These are phyloP conservation scores for Ectobius pallidus DNA, from an alignment of 2,888 invertebrate genomes.

Conservation along the genomic window DNA sequence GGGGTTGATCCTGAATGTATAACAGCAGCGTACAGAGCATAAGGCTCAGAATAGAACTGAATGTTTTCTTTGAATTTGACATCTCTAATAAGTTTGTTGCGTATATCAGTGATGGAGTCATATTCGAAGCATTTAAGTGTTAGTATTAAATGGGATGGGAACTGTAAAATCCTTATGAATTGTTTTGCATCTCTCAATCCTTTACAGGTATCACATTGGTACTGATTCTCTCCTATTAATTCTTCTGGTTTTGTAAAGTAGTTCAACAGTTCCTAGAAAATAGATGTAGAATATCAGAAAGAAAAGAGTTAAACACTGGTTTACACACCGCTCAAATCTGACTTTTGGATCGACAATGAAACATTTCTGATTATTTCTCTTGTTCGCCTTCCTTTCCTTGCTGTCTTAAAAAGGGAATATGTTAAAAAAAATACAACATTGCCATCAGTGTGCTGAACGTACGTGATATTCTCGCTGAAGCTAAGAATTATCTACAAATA, in stretches of 20 bases:
- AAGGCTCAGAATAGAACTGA: slow-evolving; percentile 50
- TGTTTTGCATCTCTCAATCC: slow-evolving; percentile 78
- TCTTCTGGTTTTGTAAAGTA: slow-evolving; percentile 79
- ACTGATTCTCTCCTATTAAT: slow-evolving; percentile 80
- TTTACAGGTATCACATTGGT: slow-evolving; percentile 78
- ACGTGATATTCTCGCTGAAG: no score
- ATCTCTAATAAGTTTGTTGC: slow-evolving; percentile 80
- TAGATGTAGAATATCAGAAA: no score
- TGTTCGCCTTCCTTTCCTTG: no score
- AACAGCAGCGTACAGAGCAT: slow-evolving; percentile 80
- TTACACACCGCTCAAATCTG: no score
- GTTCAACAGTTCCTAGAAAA: slow-evolving; percentile 74
- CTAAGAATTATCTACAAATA: no score
- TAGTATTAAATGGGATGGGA: slow-evolving; percentile 79
- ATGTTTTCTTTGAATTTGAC: slow-evolving; percentile 49
- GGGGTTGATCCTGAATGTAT: slow-evolving; percentile 83
- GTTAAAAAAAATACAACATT: no score
- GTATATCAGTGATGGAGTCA: slow-evolving; percentile 70
- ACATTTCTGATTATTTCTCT: no score
- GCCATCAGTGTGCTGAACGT: no score
- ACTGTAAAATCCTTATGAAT: slow-evolving; percentile 69
- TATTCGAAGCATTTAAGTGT: slow-evolving; percentile 83
- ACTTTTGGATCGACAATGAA: no score
- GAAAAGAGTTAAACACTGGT: no score
- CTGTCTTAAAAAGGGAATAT: no score